Evolutionary conservation across 1,140 invertebrate genomes (phyloP).

Genomic region (Triops cancriformis): DNA sequence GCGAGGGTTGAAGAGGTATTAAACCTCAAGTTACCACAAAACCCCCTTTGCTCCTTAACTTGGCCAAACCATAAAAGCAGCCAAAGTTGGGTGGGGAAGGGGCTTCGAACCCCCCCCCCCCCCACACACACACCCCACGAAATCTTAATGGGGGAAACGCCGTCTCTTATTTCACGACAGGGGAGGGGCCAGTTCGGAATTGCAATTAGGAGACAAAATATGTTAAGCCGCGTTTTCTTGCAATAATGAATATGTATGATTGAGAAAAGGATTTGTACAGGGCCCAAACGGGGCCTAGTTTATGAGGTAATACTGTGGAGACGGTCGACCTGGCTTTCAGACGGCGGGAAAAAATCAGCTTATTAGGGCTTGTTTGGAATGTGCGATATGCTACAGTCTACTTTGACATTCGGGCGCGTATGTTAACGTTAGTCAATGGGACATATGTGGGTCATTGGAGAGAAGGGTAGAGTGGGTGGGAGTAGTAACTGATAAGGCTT

Average conservation of each 20-base stretch:
- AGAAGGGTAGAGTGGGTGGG: background rate
- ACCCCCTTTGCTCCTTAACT: background rate
- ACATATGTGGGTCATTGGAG: background rate
- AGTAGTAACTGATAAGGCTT: background rate
- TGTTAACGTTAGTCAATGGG: background rate
- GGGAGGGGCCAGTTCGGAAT: background rate
- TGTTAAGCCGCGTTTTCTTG: background rate
- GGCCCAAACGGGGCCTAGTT: too few relatives aligned
- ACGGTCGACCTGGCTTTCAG: too few relatives aligned
- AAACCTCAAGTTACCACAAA: constrained; percentile 2
- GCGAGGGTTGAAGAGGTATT: background rate
- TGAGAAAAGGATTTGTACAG: background rate
- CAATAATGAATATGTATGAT: background rate
- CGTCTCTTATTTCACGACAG: background rate
- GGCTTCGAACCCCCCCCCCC: too few relatives aligned
- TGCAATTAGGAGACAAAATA: background rate
- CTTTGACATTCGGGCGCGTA: background rate
- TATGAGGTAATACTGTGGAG: too few relatives aligned
- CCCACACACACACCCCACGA: background rate
- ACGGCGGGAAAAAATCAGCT: too few relatives aligned
- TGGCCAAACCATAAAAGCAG: background rate
- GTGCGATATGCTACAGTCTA: too few relatives aligned
- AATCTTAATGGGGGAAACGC: background rate
- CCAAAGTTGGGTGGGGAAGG: too few relatives aligned
- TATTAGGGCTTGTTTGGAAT: too few relatives aligned